Percentiles rank a stretch among this genome's conserved stretches.
Conservation (phyloP, 2,888 invertebrate species). For the Morpho achilles region DNA sequence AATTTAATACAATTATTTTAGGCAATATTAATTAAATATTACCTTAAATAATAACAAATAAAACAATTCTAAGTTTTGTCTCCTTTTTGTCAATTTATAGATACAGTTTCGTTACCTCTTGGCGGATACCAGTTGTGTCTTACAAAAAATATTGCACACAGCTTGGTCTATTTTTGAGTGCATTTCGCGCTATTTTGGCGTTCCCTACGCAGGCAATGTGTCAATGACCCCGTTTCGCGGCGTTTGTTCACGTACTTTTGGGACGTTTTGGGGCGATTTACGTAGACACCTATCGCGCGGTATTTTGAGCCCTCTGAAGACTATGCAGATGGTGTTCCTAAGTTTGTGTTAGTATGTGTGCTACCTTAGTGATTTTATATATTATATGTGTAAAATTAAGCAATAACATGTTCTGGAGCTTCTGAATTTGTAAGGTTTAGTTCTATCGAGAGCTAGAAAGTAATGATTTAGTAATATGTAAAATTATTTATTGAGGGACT, state of each 20-base stretch:
- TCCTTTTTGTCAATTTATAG: no score
- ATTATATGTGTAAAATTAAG: no score
- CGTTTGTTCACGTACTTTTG: conserved; percentile 76
- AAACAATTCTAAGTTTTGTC: no score
- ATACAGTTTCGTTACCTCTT: not conserved
- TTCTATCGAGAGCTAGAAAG: no score
- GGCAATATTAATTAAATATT: no score
- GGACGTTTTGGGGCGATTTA: conserved; percentile 69
- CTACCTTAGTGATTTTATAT: not conserved
- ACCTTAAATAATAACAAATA: no score
- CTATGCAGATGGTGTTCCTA: conserved; percentile 1
- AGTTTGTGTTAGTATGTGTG: not conserved
- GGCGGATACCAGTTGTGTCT: conserved; percentile 33
- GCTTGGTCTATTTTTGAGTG: conserved; percentile 76
- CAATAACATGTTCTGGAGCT: no score
- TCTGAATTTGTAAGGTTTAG: no score
- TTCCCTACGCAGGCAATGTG: conserved; percentile 71
- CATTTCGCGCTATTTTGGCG: conserved; percentile 80
- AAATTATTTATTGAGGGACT: no score
- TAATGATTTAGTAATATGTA: no score
- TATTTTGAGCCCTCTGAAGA: conserved; percentile 9
- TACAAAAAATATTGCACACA: conserved; percentile 78
- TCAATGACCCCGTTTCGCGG: conserved; percentile 75
- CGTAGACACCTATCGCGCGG: conserved; percentile 27
- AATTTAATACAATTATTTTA: no score